These are phyloP conservation scores for Gymnopithys bicolor DNA, from an alignment of 2,797 vertebrate species.

Conservation along the genomic window DNA sequence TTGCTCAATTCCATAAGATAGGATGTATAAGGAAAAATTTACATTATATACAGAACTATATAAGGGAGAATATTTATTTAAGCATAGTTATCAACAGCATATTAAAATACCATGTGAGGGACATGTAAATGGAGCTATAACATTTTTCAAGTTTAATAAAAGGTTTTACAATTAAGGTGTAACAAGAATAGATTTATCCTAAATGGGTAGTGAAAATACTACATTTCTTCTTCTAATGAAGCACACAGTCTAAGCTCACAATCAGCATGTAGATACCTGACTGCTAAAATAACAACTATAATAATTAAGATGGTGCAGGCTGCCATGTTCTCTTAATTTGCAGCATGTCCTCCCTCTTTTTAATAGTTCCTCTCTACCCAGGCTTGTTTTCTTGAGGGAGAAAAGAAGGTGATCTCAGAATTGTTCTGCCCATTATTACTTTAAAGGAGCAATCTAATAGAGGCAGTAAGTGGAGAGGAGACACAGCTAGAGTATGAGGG, in stretches of 20 bases:
- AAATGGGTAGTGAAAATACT: neutral
- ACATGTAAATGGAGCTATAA: neutral
- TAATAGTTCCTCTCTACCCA: neutral
- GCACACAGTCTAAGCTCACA: neutral
- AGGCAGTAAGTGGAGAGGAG: neutral
- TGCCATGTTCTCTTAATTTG: neutral
- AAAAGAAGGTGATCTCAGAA: neutral
- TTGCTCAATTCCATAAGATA: neutral
- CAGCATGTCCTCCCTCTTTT: neutral
- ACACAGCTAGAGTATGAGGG: neutral
- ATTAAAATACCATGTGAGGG: neutral
- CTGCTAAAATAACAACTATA: neutral
- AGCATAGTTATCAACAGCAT: neutral
- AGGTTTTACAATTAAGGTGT: neutral
- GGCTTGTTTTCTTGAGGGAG: neutral
- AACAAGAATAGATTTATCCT: neutral
- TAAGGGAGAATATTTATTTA: neutral
- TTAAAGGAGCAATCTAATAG: neutral
- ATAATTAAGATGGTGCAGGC: neutral
- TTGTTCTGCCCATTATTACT: neutral
- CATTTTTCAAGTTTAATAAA: neutral
- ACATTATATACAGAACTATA: neutral
- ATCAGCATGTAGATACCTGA: neutral
- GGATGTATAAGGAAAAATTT: neutral
- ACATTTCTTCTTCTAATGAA: neutral